Base-by-base conservation (phyloP, 2,888 invertebrate genomes). In the Cryptocephalus moraei region DNA sequence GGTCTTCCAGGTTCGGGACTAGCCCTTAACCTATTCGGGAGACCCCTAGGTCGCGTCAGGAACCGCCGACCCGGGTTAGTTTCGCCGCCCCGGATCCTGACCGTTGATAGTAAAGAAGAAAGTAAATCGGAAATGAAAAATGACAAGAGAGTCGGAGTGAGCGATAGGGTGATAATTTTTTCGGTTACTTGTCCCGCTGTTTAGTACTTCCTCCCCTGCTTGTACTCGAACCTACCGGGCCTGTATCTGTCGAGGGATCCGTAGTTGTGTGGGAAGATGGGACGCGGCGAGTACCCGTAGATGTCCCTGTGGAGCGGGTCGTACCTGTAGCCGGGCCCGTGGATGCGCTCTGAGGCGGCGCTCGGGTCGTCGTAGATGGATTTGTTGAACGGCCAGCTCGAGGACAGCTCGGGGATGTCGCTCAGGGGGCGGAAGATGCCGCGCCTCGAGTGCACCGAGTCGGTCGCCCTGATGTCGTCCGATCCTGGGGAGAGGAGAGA, bases 401-500 rank as follows among this genome's bases (percentile, higher is more conserved):
- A 73, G 61, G 72, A 71, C 62, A 85, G 76, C 67, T 86, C 83
- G 60, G 87, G 86, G 73, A 81, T 82, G 63, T 86, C 84, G 74
- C 84, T 84, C 73, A 82, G 66, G 56, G 77, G 76, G 62, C 74
- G 75, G 65, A 69, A 75, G 62, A 67, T 80, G 49, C 82, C 75
- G 72, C 80, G 81, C 69, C 84, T 77, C 63, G 74, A 70, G 61
- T 75, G 70, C 61, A 73, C 72, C 45, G 63, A 62, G 65, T 91
- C 91, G 68, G 87, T 87, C 61, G 91, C 91, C 71, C 88, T 84
- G 76, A 91, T 85, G 76, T 91, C 91, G 74, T 91, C 89, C 68
- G 91, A 90, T 75, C 91, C 91, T 89, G 66, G 32, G 62, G 58
- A n/a, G 22, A 43, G 12, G 42, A 10, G 31, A 13, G 33, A 22